These are phyloP conservation scores for Acleris sparsana DNA, from an alignment of 2,888 invertebrate genomes.

Conservation along the genomic window DNA sequence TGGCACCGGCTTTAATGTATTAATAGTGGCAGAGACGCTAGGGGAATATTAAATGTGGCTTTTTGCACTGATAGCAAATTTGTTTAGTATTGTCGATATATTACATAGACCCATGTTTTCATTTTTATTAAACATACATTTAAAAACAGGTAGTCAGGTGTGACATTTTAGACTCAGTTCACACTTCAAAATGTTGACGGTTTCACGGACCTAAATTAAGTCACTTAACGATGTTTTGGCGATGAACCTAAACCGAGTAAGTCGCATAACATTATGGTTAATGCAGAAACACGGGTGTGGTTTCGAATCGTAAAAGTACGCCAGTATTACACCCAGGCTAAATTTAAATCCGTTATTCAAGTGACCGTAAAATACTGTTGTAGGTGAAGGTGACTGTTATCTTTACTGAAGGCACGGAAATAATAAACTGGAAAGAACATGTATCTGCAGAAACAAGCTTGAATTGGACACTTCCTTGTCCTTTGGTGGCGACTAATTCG, in stretches of 20 bases:
- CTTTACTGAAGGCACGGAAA: conserved; percentile 8
- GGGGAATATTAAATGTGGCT: conserved; percentile 13
- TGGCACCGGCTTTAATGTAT: conserved; percentile 32
- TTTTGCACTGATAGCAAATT: conserved; percentile 13
- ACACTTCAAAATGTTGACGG: no score
- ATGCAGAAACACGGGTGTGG: no score
- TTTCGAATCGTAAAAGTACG: no score
- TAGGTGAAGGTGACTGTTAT: conserved; percentile 22
- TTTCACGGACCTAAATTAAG: no score
- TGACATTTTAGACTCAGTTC: no score
- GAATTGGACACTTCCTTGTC: conserved; percentile 32
- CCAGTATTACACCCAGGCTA: neutral
- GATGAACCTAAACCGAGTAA: no score
- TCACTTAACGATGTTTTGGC: no score
- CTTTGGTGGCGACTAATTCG: conserved; percentile 12
- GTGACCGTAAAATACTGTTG: conserved; percentile 10
- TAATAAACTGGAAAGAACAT: conserved; percentile 10
- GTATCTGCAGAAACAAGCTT: conserved; percentile 23
- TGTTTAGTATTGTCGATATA: no score
- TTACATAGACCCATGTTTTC: no score
- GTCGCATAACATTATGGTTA: no score
- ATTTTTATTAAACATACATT: no score
- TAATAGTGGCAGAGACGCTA: conserved; percentile 17
- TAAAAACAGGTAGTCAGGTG: no score
- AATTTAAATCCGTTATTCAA: conserved; percentile 2